Base-by-base conservation (phyloP, 2,888 invertebrate genomes). In the Sisyra terminalis region DNA sequence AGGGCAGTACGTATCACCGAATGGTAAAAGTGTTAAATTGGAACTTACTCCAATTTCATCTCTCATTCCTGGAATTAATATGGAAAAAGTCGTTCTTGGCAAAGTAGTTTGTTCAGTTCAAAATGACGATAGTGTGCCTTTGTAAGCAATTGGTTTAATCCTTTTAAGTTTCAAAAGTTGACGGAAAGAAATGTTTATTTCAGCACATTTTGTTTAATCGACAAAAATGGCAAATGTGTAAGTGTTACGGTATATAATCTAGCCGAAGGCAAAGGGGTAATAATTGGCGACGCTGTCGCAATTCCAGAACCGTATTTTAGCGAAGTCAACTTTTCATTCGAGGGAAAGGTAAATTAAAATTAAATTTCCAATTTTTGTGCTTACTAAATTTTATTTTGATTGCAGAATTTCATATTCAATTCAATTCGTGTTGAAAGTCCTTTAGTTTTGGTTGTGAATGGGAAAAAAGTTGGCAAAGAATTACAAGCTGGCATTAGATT, bases 161-260 rank as follows among this genome's bases (percentile, higher is more conserved):
- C 42, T 31, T 40, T 10, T 39, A 17, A 35, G 14, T 14, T 30
- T 24, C 13, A 11, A 44, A n/a, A 29, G 9, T 45, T 45, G 3
- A 15, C 17, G 8, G 6, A 30, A 11, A 17, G 18, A 34, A 17
- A 38, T 39, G 10, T 34, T 16, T n/a, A 40, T 63, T 71, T 9
- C 64, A 87, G 86, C 59, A 79, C 85, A 30, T 86, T 87, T 62
- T 87, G 84, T 53, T 61, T 88, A 55, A 71, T 84, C 36, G 88
- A 88, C 63, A 71, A 72, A 49, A 71, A 75, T 44, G 72, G 74
- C 61, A 66, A 67, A 2, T 84, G 85, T 55, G 63, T 79, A 39
- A 73, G 76, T 14, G 85, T 88, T 46, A 82, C 82, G 1, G 75
- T 89, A 37, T 90, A 86, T 63, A 89, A 90, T 66, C 70, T 87